Base-by-base conservation (phyloP, 2,797 vertebrate species). In the Benthosema pterotum region DNA sequence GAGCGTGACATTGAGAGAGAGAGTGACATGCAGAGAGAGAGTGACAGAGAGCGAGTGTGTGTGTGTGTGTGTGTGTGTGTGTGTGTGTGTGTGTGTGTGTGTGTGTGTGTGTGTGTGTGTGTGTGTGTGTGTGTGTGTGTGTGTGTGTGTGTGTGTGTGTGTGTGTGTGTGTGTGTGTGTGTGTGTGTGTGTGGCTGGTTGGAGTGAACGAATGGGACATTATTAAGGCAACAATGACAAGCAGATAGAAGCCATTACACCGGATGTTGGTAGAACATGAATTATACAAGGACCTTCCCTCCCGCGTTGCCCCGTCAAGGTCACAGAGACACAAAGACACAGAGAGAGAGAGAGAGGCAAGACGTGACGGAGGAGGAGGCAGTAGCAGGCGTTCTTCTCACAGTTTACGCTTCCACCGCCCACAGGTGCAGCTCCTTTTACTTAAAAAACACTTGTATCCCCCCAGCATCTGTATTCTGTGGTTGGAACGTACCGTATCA, bases 171-270 rank as follows among this genome's bases (percentile, higher is more conserved):
- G 17, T 6, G 7, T 38, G 9, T 6, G 7, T 38, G 7, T 6
- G 32, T 8, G 32, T 6, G 32, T 38, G 7, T 6, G 5, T 1
- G 28, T 4, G 28, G n/a, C 3, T 32, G 28, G 28, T 9, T n/a
- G 17, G 46, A 62, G n/a, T n/a, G 42, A 25, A 55, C 49, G 67
- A 78, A 74, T 58, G 47, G 71, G 76, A 77, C 38, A 22, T 22
- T 22, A 22, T 22, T 22, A 22, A 52, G 28, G 54, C 32, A 67
- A 83, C 65, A 75, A 71, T 63, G 66, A 54, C 13, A 69, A 67
- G 70, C 71, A 71, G 53, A 65, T 5, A 73, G 74, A 79, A 78
- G 75, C 57, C 74, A 73, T 75, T 71, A 78, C 66, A 75, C 55
- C 52, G 79, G 54, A 85, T 75, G 60, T 54, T 56, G 54, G 67